Evolutionary conservation across 2,113 vertebrate genomes (phyloP).

Genomic region (Nipponia nippon): DNA sequence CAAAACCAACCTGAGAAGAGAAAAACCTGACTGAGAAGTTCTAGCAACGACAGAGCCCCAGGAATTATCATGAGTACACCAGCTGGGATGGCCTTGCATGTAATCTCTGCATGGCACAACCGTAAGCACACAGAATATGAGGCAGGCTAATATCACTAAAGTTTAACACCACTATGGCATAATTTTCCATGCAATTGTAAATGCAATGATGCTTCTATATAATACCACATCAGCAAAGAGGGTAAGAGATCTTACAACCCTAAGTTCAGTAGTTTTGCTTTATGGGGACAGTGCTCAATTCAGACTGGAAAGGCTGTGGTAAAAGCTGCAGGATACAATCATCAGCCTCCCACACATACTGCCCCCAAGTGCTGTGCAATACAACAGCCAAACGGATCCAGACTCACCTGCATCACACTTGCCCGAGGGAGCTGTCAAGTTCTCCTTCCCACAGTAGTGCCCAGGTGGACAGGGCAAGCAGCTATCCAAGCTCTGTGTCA

Average conservation of each 20-base stretch:
- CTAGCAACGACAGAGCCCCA: neutral
- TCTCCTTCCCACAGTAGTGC: slow-evolving; percentile 88
- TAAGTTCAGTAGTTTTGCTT: neutral
- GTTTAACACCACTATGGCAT: neutral
- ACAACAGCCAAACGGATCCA: neutral
- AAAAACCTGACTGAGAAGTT: neutral
- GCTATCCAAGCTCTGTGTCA: slow-evolving; percentile 91
- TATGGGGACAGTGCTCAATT: neutral
- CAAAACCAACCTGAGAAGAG: slow-evolving; percentile 89
- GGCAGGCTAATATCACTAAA: neutral
- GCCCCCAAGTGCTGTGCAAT: neutral
- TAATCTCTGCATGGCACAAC: neutral
- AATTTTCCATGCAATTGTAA: neutral
- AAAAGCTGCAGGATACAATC: neutral
- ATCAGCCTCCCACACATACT: neutral
- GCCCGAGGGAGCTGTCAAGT: slow-evolving; percentile 82
- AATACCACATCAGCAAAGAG: neutral
- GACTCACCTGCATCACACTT: slow-evolving; percentile 86
- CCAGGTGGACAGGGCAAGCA: slow-evolving; percentile 91
- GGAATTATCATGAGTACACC: neutral
- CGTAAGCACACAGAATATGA: neutral
- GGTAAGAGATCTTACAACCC: neutral
- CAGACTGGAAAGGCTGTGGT: neutral
- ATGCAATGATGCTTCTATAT: too few species aligned
- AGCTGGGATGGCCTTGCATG: neutral